Evolutionary conservation across 2,797 vertebrate genomes (phyloP), one percentile per base, ranked within the genome.

Genomic region (Scomberomorus guttatus): DNA sequence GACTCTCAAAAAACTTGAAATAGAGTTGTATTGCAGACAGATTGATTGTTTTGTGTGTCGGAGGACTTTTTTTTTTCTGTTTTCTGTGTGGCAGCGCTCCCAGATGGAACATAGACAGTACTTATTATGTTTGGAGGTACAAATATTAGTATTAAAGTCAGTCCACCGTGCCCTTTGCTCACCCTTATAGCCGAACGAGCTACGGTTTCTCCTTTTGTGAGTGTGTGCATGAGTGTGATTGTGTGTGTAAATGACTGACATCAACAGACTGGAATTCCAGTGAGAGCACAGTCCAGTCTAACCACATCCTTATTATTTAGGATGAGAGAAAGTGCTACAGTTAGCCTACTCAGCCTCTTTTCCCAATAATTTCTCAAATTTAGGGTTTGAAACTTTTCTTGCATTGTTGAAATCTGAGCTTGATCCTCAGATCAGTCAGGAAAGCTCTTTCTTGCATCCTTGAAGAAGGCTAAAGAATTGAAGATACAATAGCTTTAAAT

Each of bases 271-370:
- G 90, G 92, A 92, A 92, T 91, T 55, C 82, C 64, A 81, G 52
- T 10, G 73, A 85, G 80, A 79, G 76, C 77, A 39, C 82, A 48
- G 83, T 86, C 74, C 69, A 66, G 73, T 80, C 85, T 75, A 44
- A 90, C 93, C 93, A 90, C 93, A 91, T 85, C 89, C 88, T 81
- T 84, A 56, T 88, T 90, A 83, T 91, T 91, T 90, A 85, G 84
- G 85, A 90, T 37, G 82, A 89, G 86, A 74, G 84, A 89, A 88
- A 87, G 69, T 61, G 68, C 86, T 62, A 76, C 85, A 83, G 68
- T 83, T 79, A 54, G 75, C 39, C 74, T 48, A 11, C 37, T 87
- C 71, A 10, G 71, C 65, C 75, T 79, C 79, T 63, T 75, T 32
- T 66, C 54, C 51, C 81, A 39, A 62, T 34, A 50, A 82, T 80